phyloP scores from a whole-genome alignment of 2,113 vertebrate species.

The Corythaixoides concolor region DNA sequence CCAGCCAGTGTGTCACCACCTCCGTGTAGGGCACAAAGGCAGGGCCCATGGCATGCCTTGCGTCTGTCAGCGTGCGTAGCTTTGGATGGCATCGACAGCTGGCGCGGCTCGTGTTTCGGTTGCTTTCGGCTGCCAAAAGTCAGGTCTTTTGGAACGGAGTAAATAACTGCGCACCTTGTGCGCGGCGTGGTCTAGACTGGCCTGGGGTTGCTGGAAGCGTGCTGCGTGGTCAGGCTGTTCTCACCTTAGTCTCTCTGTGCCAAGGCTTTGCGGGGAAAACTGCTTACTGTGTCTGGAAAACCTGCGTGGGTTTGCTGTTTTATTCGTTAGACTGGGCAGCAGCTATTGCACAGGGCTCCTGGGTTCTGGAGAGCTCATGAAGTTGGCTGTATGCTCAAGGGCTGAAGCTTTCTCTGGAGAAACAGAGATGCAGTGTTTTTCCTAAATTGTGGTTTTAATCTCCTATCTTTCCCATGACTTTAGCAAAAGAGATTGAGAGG shows the following conservation, averaged over 20 bases:
- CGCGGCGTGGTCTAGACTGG: background rate
- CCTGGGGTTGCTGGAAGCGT: background rate
- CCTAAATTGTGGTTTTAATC: background rate
- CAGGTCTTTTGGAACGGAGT: background rate
- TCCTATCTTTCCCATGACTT: background rate
- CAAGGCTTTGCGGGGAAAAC: background rate
- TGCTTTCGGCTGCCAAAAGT: background rate
- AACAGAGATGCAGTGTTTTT: rapidly evolving
- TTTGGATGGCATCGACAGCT: background rate
- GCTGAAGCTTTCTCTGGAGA: background rate
- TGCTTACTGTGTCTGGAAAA: background rate
- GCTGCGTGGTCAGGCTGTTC: background rate
- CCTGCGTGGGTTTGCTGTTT: background rate
- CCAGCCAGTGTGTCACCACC: background rate
- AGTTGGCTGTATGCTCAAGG: background rate
- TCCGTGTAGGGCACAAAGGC: background rate
- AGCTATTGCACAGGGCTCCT: background rate
- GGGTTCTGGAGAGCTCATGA: background rate
- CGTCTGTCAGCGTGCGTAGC: rapidly evolving
- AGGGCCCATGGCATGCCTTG: background rate
- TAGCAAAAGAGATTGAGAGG: rapidly evolving
- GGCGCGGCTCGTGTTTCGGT: background rate
- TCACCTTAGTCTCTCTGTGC: background rate
- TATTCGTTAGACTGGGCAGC: background rate
- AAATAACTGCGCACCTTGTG: background rate